phyloP scores from a whole-genome alignment of 2,888 invertebrate species.

The Chrysina gloriosa region DNA sequence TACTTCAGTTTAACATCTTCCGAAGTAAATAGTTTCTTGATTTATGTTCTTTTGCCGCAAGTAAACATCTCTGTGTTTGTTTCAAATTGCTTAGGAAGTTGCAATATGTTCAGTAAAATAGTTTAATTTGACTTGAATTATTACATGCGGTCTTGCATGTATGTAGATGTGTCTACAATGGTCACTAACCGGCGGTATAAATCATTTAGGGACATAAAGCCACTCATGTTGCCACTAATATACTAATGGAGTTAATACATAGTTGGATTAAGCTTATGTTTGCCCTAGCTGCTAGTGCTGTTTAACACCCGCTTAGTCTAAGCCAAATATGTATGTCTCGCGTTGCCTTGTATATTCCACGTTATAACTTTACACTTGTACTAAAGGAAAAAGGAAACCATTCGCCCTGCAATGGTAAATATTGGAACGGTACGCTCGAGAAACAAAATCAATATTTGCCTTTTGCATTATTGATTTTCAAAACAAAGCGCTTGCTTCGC shows the following conservation, averaged over 20 bases:
- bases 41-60: too few relatives aligned
- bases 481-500: background rate
- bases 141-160: background rate
- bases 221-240: background rate
- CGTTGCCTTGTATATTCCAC: too few relatives aligned
- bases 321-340: background rate
- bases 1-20: too few relatives aligned
- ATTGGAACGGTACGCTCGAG: background rate
- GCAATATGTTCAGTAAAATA: too few relatives aligned
- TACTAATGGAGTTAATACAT: background rate
- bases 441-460: background rate
- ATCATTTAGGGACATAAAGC: background rate
- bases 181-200: background rate
- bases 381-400: too few relatives aligned
- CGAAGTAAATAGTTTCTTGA: too few relatives aligned
- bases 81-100: too few relatives aligned
- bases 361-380: too few relatives aligned
- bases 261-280: background rate
- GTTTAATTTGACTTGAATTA: too few relatives aligned
- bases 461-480: background rate
- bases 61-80: too few relatives aligned
- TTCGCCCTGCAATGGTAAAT: too few relatives aligned
- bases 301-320: background rate
- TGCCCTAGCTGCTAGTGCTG: background rate
- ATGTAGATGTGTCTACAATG: background rate